phyloP scores from a whole-genome alignment of 2,113 vertebrate genomes.

The Thalassarche chlororhynchos region DNA sequence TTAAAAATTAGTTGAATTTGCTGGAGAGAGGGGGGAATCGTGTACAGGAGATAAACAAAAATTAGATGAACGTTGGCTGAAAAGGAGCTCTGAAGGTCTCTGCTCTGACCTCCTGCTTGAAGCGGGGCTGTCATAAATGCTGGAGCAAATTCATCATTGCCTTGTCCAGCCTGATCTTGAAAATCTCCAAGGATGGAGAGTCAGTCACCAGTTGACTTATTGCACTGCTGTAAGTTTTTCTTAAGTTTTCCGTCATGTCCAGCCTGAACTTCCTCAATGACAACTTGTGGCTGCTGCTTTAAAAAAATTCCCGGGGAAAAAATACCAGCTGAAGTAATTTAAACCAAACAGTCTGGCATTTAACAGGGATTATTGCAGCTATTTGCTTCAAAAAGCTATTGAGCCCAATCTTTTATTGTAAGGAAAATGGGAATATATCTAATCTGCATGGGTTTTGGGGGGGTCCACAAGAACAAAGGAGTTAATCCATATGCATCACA shows the following conservation, averaged over 20 bases:
- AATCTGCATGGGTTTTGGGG: neutral
- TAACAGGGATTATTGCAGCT: neutral
- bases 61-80: neutral
- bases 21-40: neutral
- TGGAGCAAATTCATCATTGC: neutral
- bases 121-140: neutral
- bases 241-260: neutral
- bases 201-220: fast-evolving
- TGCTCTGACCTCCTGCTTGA: neutral
- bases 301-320: neutral
- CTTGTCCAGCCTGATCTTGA: neutral
- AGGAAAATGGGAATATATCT: neutral
- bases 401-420: neutral
- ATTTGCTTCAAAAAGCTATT: neutral
- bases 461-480: neutral
- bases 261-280: neutral
- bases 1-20: neutral
- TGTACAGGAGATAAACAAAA: neutral
- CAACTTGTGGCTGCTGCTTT: neutral
- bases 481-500: neutral
- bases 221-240: neutral
- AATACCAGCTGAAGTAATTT: neutral
- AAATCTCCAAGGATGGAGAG: neutral
- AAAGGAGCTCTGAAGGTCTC: neutral
- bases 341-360: neutral